phyloP scores from a whole-genome alignment of 2,113 vertebrate species.

The Siphamia tubifer region DNA sequence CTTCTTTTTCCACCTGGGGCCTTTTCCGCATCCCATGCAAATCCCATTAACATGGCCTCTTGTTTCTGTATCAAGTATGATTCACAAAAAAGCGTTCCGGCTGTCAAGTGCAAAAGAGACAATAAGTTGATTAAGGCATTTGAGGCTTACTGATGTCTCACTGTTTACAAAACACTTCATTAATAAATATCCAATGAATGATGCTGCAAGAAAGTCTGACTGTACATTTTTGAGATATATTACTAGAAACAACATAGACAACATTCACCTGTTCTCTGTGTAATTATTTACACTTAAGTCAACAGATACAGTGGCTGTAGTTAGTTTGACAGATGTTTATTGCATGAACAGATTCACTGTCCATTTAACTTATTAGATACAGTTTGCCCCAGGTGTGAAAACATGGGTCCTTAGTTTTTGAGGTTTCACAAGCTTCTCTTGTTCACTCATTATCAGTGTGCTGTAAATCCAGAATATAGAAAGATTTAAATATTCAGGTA shows the following conservation, averaged over 20 bases:
- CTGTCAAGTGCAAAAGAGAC: constrained; percentile 33
- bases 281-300: not conserved
- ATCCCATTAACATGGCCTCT: constrained; percentile 50
- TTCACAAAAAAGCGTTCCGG: constrained; percentile 39
- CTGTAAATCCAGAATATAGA: not conserved
- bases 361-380: not conserved
- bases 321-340: not conserved
- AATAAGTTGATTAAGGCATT: constrained; percentile 52
- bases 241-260: not conserved
- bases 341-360: not conserved
- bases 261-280: not conserved
- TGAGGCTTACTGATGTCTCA: constrained; percentile 5
- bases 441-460: not conserved
- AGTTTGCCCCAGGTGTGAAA: not conserved
- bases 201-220: not conserved
- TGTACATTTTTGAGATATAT: too few species aligned
- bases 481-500: too few species aligned
- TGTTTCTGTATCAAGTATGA: constrained; percentile 36
- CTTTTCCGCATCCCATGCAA: constrained; percentile 17
- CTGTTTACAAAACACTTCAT: not conserved
- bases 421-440: too few species aligned
- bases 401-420: not conserved
- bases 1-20: constrained; percentile 42
- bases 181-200: not conserved
- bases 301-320: not conserved